Conservation (phyloP, 2,888 invertebrate species). For the Dorcus parallelipipedus region DNA sequence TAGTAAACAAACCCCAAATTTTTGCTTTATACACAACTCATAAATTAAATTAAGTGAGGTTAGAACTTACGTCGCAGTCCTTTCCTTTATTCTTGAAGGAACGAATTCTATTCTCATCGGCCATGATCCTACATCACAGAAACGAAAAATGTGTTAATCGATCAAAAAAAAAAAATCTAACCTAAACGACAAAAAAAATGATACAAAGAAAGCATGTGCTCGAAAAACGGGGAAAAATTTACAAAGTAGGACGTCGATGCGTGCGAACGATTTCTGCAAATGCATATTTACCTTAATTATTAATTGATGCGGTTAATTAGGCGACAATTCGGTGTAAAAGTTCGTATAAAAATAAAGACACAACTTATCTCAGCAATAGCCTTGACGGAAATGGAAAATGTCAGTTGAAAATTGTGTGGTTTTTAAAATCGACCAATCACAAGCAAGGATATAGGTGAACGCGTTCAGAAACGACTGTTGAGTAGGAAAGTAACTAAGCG, state of each 20-base stretch:
- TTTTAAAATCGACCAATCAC: constrained; percentile 8
- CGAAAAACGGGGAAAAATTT: too few species aligned
- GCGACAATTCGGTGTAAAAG: too few species aligned
- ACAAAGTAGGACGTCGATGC: too few species aligned
- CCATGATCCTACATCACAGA: constrained; percentile 48
- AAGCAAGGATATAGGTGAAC: not conserved
- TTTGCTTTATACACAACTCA: not conserved
- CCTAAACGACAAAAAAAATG: too few species aligned
- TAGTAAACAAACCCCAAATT: constrained; percentile 39
- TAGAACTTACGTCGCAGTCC: constrained; percentile 64
- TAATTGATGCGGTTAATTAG: too few species aligned
- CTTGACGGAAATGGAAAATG: constrained; percentile 15
- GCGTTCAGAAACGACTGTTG: not conserved
- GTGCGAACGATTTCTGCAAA: too few species aligned
- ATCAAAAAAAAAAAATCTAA: not conserved
- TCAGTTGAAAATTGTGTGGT: constrained; percentile 1
- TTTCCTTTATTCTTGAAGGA: constrained; percentile 78
- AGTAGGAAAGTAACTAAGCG: too few species aligned
- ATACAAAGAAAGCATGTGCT: too few species aligned
- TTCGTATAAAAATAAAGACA: not conserved
- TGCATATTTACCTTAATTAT: too few species aligned
- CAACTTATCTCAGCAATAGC: constrained; percentile 11
- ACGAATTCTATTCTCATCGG: constrained; percentile 63
- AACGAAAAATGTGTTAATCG: not conserved
- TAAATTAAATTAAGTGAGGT: not conserved